Conservation (phyloP, 2,797 vertebrate species). For the Semaprochilodus insignis region DNA sequence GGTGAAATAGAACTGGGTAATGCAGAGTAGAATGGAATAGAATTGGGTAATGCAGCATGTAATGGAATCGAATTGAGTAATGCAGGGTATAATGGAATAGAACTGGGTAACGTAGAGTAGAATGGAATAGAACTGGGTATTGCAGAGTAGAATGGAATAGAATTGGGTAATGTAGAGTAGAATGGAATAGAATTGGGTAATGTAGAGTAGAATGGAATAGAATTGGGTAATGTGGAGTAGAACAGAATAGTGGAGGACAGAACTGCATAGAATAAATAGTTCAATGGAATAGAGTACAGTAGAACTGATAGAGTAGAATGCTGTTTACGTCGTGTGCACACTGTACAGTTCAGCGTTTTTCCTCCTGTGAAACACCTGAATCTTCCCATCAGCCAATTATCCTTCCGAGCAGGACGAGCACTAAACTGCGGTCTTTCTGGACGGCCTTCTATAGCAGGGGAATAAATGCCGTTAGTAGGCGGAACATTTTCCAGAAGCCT, state of each 20-base stretch:
- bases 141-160: not conserved
- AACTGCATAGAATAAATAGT: too few species aligned
- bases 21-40: too few species aligned
- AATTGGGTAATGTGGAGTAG: not conserved
- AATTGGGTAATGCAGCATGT: too few species aligned
- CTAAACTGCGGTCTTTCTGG: not conserved
- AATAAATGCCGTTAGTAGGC: slow-evolving; percentile 14
- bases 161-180: too few species aligned
- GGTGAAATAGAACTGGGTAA: not conserved
- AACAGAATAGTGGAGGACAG: too few species aligned
- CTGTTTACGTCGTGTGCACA: not conserved
- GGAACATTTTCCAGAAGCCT: slow-evolving; percentile 16
- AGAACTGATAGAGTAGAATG: not conserved
- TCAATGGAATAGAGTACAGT: not conserved
- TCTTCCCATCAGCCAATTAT: not conserved
- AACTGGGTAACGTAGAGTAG: not conserved
- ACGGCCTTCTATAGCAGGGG: not conserved
- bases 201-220: not conserved
- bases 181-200: not conserved
- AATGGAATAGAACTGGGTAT: too few species aligned
- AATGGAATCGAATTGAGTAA: not conserved
- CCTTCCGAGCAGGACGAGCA: not conserved
- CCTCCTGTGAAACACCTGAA: not conserved
- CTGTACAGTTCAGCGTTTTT: not conserved
- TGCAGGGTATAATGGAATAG: not conserved